A percentile compares a stretch with the other conserved stretches of the same genome.
Conservation (phyloP, 2,888 invertebrate genomes). For the Lochmaea capreae region DNA sequence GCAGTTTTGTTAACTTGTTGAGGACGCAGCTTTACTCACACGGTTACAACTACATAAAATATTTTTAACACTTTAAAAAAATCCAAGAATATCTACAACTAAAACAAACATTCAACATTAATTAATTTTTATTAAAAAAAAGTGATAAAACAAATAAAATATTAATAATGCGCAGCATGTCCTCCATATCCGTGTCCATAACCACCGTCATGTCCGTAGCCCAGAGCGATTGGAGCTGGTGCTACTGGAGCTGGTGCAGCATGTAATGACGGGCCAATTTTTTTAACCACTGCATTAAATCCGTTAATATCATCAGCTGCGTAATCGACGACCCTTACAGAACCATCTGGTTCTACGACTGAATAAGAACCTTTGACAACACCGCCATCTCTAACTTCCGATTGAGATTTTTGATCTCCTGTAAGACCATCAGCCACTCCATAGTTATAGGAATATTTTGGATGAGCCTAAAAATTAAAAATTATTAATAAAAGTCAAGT, state of each 20-base stretch:
- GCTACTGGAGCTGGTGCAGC: conserved; percentile 43
- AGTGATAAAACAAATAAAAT: neutral
- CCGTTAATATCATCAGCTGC: conserved; percentile 65
- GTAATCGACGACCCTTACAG: conserved; percentile 69
- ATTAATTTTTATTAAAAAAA: neutral
- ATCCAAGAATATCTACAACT: neutral
- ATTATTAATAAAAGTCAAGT: neutral
- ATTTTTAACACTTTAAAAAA: too few species aligned
- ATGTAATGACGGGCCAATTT: conserved; percentile 64
- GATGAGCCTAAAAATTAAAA: conserved; percentile 55
- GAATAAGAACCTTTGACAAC: conserved; percentile 66
- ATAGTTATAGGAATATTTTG: conserved; percentile 62
- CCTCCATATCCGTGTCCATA: conserved; percentile 35
- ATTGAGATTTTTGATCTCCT: conserved; percentile 61
- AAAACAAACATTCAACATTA: neutral
- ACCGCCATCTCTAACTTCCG: conserved; percentile 62
- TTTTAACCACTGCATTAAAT: conserved; percentile 60
- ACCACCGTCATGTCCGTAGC: conserved; percentile 35
- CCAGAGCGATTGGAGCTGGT: conserved; percentile 36
- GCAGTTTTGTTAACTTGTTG: too few species aligned
- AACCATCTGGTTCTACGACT: conserved; percentile 69
- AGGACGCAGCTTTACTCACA: too few species aligned
- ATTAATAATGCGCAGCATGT: conserved; percentile 30
- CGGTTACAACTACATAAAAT: too few species aligned
- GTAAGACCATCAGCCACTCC: conserved; percentile 62